Evolutionary conservation across 2,888 invertebrate species (phyloP).

Genomic region (Crepidodera aurea): DNA sequence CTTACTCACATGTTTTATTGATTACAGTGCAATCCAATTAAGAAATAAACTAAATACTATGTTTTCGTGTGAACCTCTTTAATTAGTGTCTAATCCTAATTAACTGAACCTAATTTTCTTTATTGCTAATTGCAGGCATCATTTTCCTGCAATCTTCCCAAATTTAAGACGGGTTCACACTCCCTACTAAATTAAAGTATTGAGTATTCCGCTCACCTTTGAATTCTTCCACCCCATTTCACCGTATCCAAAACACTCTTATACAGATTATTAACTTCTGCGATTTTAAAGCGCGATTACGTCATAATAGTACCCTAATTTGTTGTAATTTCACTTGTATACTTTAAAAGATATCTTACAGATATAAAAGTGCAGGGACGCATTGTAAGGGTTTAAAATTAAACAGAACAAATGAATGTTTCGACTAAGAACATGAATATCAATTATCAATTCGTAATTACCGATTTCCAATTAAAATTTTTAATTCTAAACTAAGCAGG

Average conservation of each 20-base stretch:
- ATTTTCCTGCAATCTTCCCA: background rate
- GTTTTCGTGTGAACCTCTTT: no score
- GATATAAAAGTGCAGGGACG: background rate
- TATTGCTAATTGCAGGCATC: background rate
- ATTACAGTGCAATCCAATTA: no score
- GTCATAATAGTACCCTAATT: background rate
- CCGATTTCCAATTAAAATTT: no score
- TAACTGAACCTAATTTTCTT: background rate
- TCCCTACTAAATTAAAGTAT: background rate
- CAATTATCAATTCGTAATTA: no score
- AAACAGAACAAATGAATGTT: no score
- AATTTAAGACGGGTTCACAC: background rate
- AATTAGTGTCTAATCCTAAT: no score
- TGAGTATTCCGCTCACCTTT: slow-evolving; percentile 1
- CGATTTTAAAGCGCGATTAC: background rate
- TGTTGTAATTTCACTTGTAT: background rate
- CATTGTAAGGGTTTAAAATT: background rate
- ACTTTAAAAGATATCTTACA: background rate
- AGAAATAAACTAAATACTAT: no score
- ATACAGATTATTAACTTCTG: background rate
- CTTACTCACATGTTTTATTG: no score
- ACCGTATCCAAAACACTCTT: background rate
- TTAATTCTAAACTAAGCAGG: no score
- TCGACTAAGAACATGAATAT: no score
- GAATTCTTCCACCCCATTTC: background rate